Percentiles rank a stretch among this genome's conserved stretches.
These are phyloP conservation scores for Xiphophorus birchmanni DNA, from an alignment of 2,797 vertebrate species.

Conservation along the genomic window DNA sequence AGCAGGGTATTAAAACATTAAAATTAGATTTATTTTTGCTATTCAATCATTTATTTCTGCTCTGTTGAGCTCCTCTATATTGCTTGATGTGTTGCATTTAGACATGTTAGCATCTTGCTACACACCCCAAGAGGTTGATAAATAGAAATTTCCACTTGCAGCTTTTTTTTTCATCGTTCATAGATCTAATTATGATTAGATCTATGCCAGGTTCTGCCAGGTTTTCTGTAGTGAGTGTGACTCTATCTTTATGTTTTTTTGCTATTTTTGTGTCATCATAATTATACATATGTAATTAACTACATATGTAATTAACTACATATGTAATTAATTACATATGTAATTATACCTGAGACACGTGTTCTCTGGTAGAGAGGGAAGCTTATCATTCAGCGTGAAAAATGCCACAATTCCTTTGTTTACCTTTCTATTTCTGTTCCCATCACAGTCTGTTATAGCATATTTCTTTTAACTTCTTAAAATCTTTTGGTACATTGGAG, in stretches of 20 bases:
- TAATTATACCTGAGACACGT: constrained; percentile 32
- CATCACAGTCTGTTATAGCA: constrained; percentile 8
- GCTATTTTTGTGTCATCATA: constrained; percentile 17
- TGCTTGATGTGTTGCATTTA: background rate
- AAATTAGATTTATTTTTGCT: background rate
- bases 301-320: constrained; percentile 22
- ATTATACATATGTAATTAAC: constrained; percentile 17
- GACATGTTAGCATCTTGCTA: background rate
- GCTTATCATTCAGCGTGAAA: constrained; percentile 26
- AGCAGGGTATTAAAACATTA: background rate
- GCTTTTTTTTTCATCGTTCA: constrained; percentile 25
- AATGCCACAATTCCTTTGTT: constrained; percentile 13
- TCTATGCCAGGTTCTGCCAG: constrained; percentile 8
- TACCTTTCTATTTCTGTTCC: background rate
- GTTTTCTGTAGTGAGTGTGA: constrained; percentile 19
- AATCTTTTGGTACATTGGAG: constrained; percentile 10
- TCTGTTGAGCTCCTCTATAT: background rate
- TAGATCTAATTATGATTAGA: background rate
- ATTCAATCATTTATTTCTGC: background rate
- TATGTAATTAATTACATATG: background rate
- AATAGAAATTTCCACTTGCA: background rate
- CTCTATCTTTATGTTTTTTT: constrained; percentile 15
- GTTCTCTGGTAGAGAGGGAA: constrained; percentile 35
- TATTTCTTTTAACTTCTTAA: constrained; percentile 1
- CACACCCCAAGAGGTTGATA: background rate